phyloP scores from a whole-genome alignment of 2,888 invertebrate species.

The Stenodema calcarata region DNA sequence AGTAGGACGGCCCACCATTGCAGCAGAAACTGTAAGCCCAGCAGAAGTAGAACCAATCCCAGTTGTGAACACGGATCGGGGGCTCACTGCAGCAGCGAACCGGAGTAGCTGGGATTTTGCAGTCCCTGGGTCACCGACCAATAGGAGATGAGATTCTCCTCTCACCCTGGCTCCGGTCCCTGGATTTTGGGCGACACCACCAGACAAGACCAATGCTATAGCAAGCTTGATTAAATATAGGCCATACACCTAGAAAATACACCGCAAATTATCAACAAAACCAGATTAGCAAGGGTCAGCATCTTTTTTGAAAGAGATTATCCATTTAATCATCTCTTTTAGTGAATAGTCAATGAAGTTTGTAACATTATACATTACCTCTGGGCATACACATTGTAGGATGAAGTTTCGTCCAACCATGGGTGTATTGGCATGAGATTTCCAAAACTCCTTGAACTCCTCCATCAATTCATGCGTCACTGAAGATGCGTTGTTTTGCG shows the following conservation, averaged over 20 bases:
- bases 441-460: slow-evolving; percentile 78
- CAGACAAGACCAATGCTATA: slow-evolving; percentile 72
- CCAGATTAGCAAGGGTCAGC: too few relatives aligned
- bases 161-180: slow-evolving; percentile 67
- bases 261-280: too few relatives aligned
- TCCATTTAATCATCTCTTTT: too few relatives aligned
- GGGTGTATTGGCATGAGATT: slow-evolving; percentile 68
- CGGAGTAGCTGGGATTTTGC: slow-evolving; percentile 86
- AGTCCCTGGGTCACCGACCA: slow-evolving; percentile 89
- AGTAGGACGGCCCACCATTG: slow-evolving; percentile 68
- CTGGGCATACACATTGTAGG: slow-evolving; percentile 81
- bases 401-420: slow-evolving; percentile 79
- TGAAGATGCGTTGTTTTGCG: slow-evolving; percentile 63
- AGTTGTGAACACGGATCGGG: slow-evolving; percentile 82
- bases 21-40: slow-evolving; percentile 86
- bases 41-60: slow-evolving; percentile 87
- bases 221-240: slow-evolving; percentile 86
- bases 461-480: slow-evolving; percentile 72
- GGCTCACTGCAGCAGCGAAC: slow-evolving; percentile 71
- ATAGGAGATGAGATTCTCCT: slow-evolving; percentile 82
- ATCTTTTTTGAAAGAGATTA: too few relatives aligned
- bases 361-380: too few relatives aligned
- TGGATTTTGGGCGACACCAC: slow-evolving; percentile 65
- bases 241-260: slow-evolving; percentile 80
- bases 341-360: background rate